phyloP scores from a whole-genome alignment of 2,113 vertebrate species.

The Camelus bactrianus region DNA sequence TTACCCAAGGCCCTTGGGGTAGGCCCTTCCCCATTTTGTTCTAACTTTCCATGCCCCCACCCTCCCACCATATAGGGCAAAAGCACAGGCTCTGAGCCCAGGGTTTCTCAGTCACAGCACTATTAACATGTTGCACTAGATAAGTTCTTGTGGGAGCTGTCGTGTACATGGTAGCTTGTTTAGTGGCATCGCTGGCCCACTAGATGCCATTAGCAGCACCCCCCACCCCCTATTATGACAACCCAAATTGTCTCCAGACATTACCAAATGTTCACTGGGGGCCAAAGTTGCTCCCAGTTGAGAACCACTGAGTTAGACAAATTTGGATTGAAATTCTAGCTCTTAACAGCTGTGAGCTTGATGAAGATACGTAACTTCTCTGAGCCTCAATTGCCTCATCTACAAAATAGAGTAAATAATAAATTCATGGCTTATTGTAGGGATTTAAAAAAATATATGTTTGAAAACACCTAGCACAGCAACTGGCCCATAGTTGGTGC shows the following conservation, averaged over 20 bases:
- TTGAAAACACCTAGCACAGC: slow-evolving; percentile 20
- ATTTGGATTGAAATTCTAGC: slow-evolving; percentile 28
- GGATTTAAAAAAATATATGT: background rate
- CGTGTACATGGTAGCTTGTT: background rate
- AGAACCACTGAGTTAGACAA: slow-evolving; percentile 42
- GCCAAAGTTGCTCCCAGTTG: background rate
- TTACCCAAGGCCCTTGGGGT: background rate
- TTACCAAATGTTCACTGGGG: background rate
- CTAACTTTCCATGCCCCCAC: background rate
- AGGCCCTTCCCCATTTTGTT: background rate
- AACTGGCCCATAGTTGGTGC: background rate
- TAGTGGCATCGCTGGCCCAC: background rate
- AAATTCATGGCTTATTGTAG: background rate
- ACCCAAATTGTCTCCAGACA: background rate
- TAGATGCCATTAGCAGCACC: background rate
- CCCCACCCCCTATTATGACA: background rate
- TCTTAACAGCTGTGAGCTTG: slow-evolving; percentile 38
- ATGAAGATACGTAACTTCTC: background rate
- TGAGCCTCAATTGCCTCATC: slow-evolving; percentile 16
- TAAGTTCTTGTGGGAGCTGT: background rate
- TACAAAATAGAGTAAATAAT: background rate
- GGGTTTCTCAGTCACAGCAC: slow-evolving; percentile 33
- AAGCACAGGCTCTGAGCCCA: background rate
- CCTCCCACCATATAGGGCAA: background rate
- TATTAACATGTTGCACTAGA: slow-evolving; percentile 16